Base-by-base conservation (phyloP, 2,797 vertebrate species). In the Halcyon badia region DNA sequence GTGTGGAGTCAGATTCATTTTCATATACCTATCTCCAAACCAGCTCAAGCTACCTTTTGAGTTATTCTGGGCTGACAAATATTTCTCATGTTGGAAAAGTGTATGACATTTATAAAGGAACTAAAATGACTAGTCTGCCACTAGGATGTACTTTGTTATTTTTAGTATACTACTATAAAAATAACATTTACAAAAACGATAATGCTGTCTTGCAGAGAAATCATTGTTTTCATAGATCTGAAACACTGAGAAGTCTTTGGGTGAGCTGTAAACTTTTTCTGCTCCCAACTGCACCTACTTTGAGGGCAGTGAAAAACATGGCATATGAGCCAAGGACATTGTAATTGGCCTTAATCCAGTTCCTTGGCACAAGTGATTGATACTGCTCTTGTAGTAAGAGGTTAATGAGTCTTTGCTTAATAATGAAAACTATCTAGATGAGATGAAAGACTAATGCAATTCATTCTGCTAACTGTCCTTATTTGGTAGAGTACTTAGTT, bases 361-460 rank as follows among this genome's bases (percentile, higher is more conserved):
- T 94, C 66, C 73, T 94, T 39, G 26, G 56, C 35, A 81, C 31
- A 89, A 71, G 73, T 77, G 77, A 95, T 96, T 97, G 80, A 93
- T 89, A 82, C 26, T 1, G 3, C 0, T 0, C 30, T 92, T 48
- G 28, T 76, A 52, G 90, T 76, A 83, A 96, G 90, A 94, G 44
- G 80, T 39, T 96, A 94, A 97, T 90, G 75, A 94, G 52, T 90
- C 72, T 89, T 95, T 87, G 69, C 73, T 94, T 89, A 83, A 94
- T 82, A 94, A 90, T 86, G 77, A 97, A 97, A 93, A 48, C 57
- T 91, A 91, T 90, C 77, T 52, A 82, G 60, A 90, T 90, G 76
- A 96, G 49, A 93, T 77, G 72, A 93, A 97, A 94, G 73, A 35
- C 33, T 83, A 87, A 84, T 62, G 39, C 69, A 96, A 91, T 95